Percentiles rank a stretch among this genome's conserved stretches.
These are phyloP conservation scores for Balaeniceps rex DNA, from an alignment of 2,113 vertebrate species.

Conservation along the genomic window DNA sequence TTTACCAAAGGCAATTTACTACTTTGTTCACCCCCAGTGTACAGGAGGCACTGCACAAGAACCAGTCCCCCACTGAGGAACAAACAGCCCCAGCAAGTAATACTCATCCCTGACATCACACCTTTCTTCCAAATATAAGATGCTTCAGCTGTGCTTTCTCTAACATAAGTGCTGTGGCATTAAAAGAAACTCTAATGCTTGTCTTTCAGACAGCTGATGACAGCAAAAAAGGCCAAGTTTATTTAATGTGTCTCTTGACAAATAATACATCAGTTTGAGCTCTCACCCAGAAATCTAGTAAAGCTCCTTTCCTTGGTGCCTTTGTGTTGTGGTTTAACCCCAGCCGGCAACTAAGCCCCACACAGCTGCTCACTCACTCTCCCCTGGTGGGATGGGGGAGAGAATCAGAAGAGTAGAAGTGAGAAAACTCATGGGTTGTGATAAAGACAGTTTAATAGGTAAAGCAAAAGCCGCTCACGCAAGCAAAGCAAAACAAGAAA, in stretches of 20 bases:
- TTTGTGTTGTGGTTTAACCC: neutral
- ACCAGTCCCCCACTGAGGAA: neutral
- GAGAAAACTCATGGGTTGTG: neutral
- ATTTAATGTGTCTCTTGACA: conserved; percentile 54
- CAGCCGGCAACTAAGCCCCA: neutral
- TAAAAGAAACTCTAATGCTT: conserved; percentile 21
- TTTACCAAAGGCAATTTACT: neutral
- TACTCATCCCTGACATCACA: neutral
- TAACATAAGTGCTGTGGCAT: neutral
- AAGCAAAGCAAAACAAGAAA: neutral
- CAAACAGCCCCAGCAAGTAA: neutral
- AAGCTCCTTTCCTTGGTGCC: neutral
- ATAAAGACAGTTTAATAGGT: neutral
- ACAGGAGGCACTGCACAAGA: neutral
- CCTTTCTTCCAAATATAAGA: neutral
- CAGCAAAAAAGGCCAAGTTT: conserved; percentile 51
- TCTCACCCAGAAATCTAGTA: conserved; percentile 16
- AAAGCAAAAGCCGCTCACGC: neutral
- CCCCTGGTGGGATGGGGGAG: neutral
- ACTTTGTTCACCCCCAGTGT: neutral
- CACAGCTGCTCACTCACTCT: neutral
- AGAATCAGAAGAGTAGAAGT: neutral
- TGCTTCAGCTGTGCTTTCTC: neutral
- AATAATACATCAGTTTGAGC: conserved; percentile 37
- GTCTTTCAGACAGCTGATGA: conserved; percentile 37